Percentiles rank a stretch among this genome's conserved stretches.
phyloP scores from a whole-genome alignment of 2,888 invertebrate genomes.

The Brachycybe producta region DNA sequence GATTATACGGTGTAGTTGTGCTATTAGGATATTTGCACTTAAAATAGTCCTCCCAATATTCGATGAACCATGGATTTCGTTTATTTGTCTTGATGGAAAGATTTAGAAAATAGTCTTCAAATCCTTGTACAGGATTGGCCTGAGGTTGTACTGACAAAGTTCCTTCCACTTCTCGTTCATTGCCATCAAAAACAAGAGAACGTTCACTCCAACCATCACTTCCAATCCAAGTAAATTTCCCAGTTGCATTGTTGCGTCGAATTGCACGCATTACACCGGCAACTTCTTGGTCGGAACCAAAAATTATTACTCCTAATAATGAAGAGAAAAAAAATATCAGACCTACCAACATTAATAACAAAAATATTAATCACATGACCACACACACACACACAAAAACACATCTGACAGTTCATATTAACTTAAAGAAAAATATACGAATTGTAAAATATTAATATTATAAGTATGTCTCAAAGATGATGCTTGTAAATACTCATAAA shows the following conservation, averaged over 20 bases:
- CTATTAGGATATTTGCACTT: constrained; percentile 73
- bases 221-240: constrained; percentile 87
- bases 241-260: constrained; percentile 70
- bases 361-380: background rate
- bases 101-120: constrained; percentile 71
- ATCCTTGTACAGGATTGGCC: constrained; percentile 75
- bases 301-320: constrained; percentile 90
- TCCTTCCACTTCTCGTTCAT: constrained; percentile 82
- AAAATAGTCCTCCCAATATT: constrained; percentile 92
- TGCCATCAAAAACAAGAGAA: constrained; percentile 69
- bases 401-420: no score
- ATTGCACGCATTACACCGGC: constrained; percentile 91
- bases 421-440: no score
- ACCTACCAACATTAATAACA: background rate
- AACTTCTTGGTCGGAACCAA: constrained; percentile 93
- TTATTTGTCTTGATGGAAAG: constrained; percentile 73
- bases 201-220: constrained; percentile 93
- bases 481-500: no score
- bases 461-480: no score
- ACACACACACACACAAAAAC: no score
- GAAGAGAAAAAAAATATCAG: constrained; percentile 23
- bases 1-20: constrained; percentile 66
- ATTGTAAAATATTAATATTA: no score
- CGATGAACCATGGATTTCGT: constrained; percentile 92
- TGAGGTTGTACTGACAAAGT: constrained; percentile 89